Evolutionary conservation across 2,888 invertebrate genomes (phyloP).

Genomic region (Idaea aversata): DNA sequence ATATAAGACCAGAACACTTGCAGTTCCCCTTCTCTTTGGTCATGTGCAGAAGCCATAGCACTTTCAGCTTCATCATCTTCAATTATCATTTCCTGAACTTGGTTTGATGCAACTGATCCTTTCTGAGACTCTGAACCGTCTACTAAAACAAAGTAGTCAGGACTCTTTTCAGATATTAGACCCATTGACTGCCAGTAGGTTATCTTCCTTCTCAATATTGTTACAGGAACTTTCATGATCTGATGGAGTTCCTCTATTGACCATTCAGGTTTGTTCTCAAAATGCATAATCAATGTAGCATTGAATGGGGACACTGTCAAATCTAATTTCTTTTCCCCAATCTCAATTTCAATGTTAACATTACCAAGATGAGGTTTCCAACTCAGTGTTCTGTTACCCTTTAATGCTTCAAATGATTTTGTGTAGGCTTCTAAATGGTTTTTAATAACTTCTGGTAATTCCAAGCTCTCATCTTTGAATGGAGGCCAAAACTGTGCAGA

Average conservation of each 20-base stretch:
- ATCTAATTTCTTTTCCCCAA: conserved; percentile 88
- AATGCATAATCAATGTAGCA: conserved; percentile 96
- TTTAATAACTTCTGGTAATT: conserved; percentile 89
- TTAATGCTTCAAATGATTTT: conserved; percentile 93
- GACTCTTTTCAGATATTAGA: conserved; percentile 86
- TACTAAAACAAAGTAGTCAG: conserved; percentile 87
- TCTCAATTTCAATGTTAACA: conserved; percentile 93
- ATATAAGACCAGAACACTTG: conserved; percentile 98
- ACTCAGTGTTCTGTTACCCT: conserved; percentile 93
- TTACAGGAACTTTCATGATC: conserved; percentile 92
- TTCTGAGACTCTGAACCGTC: conserved; percentile 81
- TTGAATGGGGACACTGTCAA: conserved; percentile 95
- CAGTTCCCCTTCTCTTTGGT: conserved; percentile 95
- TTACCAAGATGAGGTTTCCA: conserved; percentile 97
- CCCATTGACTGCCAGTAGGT: conserved; percentile 98
- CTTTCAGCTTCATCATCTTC: conserved; percentile 96
- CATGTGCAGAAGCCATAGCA: conserved; percentile 96
- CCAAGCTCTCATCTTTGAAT: conserved; percentile 95
- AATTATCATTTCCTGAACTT: conserved; percentile 84
- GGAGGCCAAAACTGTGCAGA: conserved; percentile 99
- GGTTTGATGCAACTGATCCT: conserved; percentile 76
- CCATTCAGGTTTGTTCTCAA: conserved; percentile 93
- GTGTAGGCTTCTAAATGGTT: conserved; percentile 92
- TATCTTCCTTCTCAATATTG: conserved; percentile 91
- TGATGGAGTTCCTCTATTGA: conserved; percentile 91